Percentiles rank a stretch among this genome's conserved stretches.
Evolutionary conservation across 2,797 vertebrate species (phyloP).

Genomic region (Urocyon cinereoargenteus): DNA sequence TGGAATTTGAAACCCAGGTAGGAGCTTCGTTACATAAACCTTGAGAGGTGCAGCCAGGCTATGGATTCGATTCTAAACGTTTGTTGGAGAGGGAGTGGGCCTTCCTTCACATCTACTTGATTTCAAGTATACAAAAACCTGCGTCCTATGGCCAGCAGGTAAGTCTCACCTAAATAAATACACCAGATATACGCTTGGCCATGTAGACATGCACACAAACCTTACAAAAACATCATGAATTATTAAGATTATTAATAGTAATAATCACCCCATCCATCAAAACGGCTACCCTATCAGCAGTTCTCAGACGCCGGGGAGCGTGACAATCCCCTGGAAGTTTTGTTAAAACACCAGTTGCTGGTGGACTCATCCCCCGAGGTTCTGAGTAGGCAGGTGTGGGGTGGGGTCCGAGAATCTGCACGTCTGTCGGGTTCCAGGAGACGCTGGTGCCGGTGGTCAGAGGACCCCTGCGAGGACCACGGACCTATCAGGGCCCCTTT

Average conservation of each 20-base stretch:
- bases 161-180: not conserved
- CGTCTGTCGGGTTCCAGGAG: not conserved
- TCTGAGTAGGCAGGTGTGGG: not conserved
- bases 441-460: not conserved
- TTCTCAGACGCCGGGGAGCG: not conserved
- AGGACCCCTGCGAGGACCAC: not conserved
- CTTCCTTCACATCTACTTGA: not conserved
- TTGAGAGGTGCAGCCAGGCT: not conserved
- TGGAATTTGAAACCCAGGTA: not conserved
- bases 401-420: not conserved
- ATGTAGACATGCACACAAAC: not conserved
- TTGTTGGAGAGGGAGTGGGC: not conserved
- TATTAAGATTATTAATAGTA: not conserved
- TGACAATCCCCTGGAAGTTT: not conserved
- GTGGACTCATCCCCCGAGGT: not conserved
- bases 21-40: not conserved
- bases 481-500: not conserved
- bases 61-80: not conserved
- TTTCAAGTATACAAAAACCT: slow-evolving; percentile 12
- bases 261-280: not conserved
- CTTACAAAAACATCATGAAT: not conserved
- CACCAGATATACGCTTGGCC: not conserved
- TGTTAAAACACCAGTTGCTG: not conserved
- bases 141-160: not conserved
- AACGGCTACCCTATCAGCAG: not conserved